Evolutionary conservation across 2,888 invertebrate genomes (phyloP), one percentile per base, ranked within the genome.

Genomic region (Cheilosia pagana): DNA sequence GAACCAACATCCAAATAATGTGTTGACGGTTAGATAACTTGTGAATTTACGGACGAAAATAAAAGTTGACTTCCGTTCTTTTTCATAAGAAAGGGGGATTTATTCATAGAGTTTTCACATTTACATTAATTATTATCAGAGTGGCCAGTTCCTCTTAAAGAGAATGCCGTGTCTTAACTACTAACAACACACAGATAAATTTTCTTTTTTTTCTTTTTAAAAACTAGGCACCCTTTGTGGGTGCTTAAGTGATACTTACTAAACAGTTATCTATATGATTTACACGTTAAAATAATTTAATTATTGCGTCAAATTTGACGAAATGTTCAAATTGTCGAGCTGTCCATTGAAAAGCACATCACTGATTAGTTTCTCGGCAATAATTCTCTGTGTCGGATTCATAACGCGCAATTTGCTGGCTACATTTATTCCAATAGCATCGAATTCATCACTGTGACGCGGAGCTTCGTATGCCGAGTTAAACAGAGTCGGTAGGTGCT

Each of bases 331-430:
- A 86, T 89, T 90, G 67, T 91, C 91, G 23, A 91, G 86, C 77
- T 91, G 91, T 1, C 90, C 91, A 67, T 91, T 91, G 57, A 92
- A 91, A 1, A 91, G 89, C 0, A 91, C 90, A 86, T 91, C 91
- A 76, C 91, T 91, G 63, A 91, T 91, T 12, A 91, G 87, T 62
- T 91, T 91, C 67, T 91, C 91, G 3, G 91, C 92, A 14, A 91
- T 90, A 5, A 91, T 92, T 23, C 91, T 89, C 70, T 91, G 91
- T 3, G 90, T 91, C 57, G 89, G 89, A 70, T 91, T 92, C 87
- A 91, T 90, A 2, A 88, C 87, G 0, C 91, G 89, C 53, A 91
- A 62, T 74, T 92, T 91, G 19, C 91, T 90, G 12, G 91, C 91
- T 60, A 91, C 91, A 86, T 91, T 92, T 1, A 91, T 89, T 0